A percentile compares a stretch with the other conserved stretches of the same genome.
Conservation (phyloP, 2,888 invertebrate genomes). For the Noctua fimbriata region DNA sequence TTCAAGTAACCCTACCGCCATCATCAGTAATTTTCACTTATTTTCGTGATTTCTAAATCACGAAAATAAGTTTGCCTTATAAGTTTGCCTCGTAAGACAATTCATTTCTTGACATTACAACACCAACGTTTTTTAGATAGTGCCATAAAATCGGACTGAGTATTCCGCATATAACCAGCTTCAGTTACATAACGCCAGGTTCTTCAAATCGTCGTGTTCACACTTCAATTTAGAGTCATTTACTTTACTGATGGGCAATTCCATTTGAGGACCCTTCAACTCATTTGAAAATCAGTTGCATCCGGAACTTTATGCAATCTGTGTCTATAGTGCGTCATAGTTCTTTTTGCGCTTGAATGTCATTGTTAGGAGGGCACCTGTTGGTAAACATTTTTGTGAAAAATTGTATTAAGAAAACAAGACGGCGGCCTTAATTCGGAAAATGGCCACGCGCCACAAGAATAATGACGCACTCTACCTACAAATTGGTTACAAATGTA, state of each 20-base stretch:
- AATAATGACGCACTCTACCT: neutral
- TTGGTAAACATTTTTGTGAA: neutral
- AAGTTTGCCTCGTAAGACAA: too few species aligned
- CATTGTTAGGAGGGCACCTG: neutral
- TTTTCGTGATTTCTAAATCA: neutral
- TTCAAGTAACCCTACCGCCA: neutral
- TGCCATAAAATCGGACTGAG: neutral
- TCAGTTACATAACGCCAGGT: constrained; percentile 3
- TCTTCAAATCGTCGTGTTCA: constrained; percentile 25
- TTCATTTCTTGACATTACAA: neutral
- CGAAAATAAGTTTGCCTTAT: neutral
- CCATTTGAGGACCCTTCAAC: constrained; percentile 19
- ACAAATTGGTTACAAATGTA: neutral
- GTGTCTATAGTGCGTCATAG: neutral
- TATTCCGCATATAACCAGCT: neutral
- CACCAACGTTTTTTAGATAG: neutral
- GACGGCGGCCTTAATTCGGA: neutral
- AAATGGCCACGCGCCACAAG: neutral
- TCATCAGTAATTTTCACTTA: neutral
- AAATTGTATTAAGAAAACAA: neutral
- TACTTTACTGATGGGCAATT: constrained; percentile 15
- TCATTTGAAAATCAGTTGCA: constrained; percentile 28
- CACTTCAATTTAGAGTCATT: constrained; percentile 18
- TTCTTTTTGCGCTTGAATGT: neutral
- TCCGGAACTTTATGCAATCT: constrained; percentile 25